Evolutionary conservation across 2,113 vertebrate genomes (phyloP).

Genomic region (Notiomystis cincta): DNA sequence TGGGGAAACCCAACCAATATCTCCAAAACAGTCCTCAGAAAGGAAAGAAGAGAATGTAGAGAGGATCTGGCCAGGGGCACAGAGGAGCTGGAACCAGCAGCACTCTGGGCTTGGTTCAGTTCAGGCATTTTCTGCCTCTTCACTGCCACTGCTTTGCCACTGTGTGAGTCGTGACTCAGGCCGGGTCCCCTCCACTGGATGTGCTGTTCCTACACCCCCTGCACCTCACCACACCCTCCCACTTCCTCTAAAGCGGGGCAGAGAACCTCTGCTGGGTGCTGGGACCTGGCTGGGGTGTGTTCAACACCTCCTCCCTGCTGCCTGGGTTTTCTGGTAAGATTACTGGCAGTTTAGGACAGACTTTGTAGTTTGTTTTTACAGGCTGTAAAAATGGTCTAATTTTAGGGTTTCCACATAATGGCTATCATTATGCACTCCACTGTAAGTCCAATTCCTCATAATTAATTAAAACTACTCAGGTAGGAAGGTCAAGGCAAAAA

Average conservation of each 20-base stretch:
- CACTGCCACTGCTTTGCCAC: background rate
- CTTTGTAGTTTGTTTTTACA: background rate
- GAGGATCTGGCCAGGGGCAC: background rate
- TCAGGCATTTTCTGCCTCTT: background rate
- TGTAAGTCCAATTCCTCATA: background rate
- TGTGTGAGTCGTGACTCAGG: fast-evolving
- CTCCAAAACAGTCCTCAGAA: background rate
- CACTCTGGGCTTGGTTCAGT: background rate
- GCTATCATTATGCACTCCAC: background rate
- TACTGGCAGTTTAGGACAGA: background rate
- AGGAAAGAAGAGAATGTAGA: background rate
- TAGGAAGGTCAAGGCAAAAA: constrained; percentile 20
- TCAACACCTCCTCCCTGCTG: background rate
- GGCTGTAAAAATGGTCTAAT: background rate
- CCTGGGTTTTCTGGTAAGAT: background rate
- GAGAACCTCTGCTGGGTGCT: background rate
- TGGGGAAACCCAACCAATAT: background rate
- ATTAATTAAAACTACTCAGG: constrained; percentile 29
- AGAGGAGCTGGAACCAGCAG: background rate
- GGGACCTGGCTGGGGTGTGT: background rate
- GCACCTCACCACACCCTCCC: background rate
- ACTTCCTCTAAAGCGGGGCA: background rate
- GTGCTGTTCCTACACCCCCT: background rate
- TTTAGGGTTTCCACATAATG: background rate
- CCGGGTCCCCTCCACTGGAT: fast-evolving